Evolutionary conservation across 2,113 vertebrate genomes (phyloP).

Genomic region (Cricetomys ansorgei): DNA sequence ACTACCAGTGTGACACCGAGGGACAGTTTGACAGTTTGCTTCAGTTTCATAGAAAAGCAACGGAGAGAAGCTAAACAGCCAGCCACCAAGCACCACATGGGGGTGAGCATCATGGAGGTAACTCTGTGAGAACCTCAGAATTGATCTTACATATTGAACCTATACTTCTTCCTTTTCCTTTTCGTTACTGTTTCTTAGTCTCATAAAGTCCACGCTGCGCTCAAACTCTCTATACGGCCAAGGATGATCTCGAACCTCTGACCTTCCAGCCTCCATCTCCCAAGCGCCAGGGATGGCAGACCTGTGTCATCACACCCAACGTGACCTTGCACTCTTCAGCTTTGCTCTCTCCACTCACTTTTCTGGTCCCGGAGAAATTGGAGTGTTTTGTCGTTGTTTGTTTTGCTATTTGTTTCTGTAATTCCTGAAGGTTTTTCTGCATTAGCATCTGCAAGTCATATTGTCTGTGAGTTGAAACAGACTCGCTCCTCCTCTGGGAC

Average conservation of each 20-base stretch:
- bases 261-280: not conserved
- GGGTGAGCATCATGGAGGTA: not conserved
- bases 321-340: not conserved
- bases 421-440: not conserved
- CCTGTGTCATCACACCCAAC: not conserved
- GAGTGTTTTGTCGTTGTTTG: too few species aligned
- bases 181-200: not conserved
- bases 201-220: not conserved
- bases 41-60: not conserved
- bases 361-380: not conserved
- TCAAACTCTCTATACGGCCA: not conserved
- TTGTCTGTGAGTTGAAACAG: not conserved
- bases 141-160: not conserved
- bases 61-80: not conserved
- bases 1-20: not conserved
- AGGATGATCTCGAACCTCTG: not conserved
- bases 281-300: not conserved
- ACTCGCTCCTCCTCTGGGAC: not conserved
- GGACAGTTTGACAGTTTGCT: not conserved
- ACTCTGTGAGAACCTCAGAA: not conserved
- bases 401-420: too few species aligned
- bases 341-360: not conserved
- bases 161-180: not conserved
- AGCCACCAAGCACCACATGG: not conserved
- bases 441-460: too few species aligned